Base-by-base conservation (phyloP, 2,888 invertebrate species). In the Phyllotreta cruciferae region DNA sequence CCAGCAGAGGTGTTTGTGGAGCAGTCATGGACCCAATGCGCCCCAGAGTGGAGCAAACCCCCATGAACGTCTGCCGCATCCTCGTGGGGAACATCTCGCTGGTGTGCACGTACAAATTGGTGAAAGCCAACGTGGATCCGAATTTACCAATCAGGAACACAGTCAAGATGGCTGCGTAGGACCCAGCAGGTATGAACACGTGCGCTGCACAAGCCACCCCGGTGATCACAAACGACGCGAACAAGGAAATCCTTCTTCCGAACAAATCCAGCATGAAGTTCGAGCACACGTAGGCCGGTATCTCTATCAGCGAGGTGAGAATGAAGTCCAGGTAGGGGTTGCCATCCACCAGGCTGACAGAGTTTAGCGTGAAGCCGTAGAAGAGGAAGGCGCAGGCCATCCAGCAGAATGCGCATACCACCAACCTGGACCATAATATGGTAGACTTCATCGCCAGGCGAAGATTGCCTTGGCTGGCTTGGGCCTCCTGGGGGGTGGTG, bases 261-360 rank as follows among this genome's bases (percentile, higher is more conserved):
- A 85, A 83, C 69, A 82, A 83, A 73, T 90, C 88, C 72, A 90
- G 83, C 9, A 89, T 83, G 9, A 87, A 78, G 56, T 86, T 84
- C 38, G 88, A 88, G 53, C 86, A 74, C 44, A 89, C 79, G 73
- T 90, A 90, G 0, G 89, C 91, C 0, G 92, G 92, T 63, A 92
- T 87, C 77, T 92, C 92, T 10, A 90, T 85, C 52, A 87, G 74
- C 0, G 86, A 83, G 0, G 88, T 88, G 56, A 89, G 78, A 14
- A 91, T 88, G 74, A 91, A 93, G 80, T 92, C 93, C 9, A 90
- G 78, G 77, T 92, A 92, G 72, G 87, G 87, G 77, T 92, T 88
- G 0, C 92, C 92, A 11, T 87, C 87, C n/a, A 87, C 87, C 52
- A 93, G 80, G 0, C 89, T 85, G 1, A 91, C 91, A 0, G 92